These are phyloP conservation scores for Gadopsis marmoratus DNA, from an alignment of 2,797 vertebrate genomes.

Conservation along the genomic window DNA sequence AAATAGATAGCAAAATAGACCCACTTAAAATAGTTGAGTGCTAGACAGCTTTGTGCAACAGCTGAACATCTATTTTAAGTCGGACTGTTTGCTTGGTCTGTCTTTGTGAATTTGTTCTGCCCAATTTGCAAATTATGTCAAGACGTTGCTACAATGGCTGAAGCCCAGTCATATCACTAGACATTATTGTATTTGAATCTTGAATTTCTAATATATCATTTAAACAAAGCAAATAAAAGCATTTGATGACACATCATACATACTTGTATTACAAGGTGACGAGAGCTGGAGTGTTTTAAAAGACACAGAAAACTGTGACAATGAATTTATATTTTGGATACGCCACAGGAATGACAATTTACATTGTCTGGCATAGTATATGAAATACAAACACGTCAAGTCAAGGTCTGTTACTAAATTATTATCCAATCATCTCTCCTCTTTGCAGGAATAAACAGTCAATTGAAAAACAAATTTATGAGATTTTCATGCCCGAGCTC, in stretches of 20 bases:
- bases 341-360: constrained; percentile 32
- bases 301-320: constrained; percentile 37
- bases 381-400: constrained; percentile 55
- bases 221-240: constrained; percentile 4
- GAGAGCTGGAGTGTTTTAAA: constrained; percentile 23
- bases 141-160: neutral
- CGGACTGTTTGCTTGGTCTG: neutral
- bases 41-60: neutral
- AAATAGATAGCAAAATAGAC: neutral
- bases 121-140: neutral
- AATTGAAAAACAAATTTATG: constrained; percentile 66
- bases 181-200: constrained; percentile 1
- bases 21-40: neutral
- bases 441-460: constrained; percentile 51
- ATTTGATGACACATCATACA: neutral
- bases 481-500: constrained; percentile 59
- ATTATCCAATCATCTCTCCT: constrained; percentile 61
- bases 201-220: neutral
- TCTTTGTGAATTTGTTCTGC: neutral
- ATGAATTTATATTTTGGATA: constrained; percentile 44
- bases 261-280: neutral
- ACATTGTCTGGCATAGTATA: constrained; percentile 30
- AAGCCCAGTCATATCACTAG: neutral
- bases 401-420: constrained; percentile 59
- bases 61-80: neutral